Base-by-base conservation (phyloP, 2,797 vertebrate genomes). In the Anabacerthia variegaticeps region DNA sequence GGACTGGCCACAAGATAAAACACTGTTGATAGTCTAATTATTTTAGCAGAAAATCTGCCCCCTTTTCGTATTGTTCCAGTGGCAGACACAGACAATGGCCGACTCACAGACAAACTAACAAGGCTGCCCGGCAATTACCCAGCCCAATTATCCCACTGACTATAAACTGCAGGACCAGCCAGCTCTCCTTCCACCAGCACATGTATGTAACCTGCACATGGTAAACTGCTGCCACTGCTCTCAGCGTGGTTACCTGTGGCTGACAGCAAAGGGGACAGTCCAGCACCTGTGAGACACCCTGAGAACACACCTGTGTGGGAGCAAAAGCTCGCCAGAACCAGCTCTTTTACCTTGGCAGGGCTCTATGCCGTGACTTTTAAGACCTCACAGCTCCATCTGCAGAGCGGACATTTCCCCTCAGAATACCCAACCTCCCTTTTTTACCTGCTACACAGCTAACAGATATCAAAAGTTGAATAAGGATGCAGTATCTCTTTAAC, bases 231-330 rank as follows among this genome's bases (percentile, higher is more conserved):
- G 17, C 41, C 1, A 2, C 72, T 54, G 83, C 28, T 66, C 71
- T 19, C 12, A 0, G 10, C 18, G 43, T 7, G 51, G 23, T 56
- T 30, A 89, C 63, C 79, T 51, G 48, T 1, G 5, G 36, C 2
- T 72, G 30, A 49, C 20, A 55, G 56, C 46, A 67, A 27, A 36
- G n/a, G 46, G 14, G 63, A 46, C 62, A 75, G 34, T 7, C 6
- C 0, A 76, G 58, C n/a, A 68, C 28, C 59, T 39, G 28, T 5
- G 63, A 71, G 28, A 36, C 22, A 43, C 3, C 21, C 59, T 32
- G 43, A 32, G 4, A 48, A 28, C n/a, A 59, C 46, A 48, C 15
- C 2, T 0, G 0, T 11, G 22, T 0, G 3, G 48, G 46, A 71
- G 65, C 17, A 72, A 80, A 43, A 74, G 32, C 22, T 51, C 4